Evolutionary conservation across 1,140 invertebrate species (phyloP).

Genomic region (Cecropterus lyciades): DNA sequence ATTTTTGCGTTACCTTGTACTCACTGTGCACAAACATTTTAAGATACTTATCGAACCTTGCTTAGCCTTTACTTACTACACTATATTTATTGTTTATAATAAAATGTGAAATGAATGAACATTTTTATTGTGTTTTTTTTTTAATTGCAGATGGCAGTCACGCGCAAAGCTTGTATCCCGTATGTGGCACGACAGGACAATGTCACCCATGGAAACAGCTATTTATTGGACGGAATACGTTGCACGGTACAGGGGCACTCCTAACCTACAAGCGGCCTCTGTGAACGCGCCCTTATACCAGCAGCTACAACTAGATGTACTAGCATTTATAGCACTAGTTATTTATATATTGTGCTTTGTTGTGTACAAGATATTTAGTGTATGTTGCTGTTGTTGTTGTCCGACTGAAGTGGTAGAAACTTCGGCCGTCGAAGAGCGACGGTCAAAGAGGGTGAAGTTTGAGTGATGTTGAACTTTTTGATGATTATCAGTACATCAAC

Average conservation of each 20-base stretch:
- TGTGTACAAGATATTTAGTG: slow-evolving; percentile 62
- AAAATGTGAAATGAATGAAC: too few relatives aligned
- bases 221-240: slow-evolving; percentile 85
- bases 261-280: slow-evolving; percentile 75
- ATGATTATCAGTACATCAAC: neutral
- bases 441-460: slow-evolving; percentile 71
- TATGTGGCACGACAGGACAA: slow-evolving; percentile 81
- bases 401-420: slow-evolving; percentile 41
- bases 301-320: slow-evolving; percentile 86
- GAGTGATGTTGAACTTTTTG: slow-evolving; percentile 46
- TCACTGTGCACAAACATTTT: too few relatives aligned
- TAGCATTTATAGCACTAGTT: slow-evolving; percentile 73
- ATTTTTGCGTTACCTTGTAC: too few relatives aligned
- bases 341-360: slow-evolving; percentile 63
- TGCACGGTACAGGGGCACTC: slow-evolving; percentile 78
- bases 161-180: slow-evolving; percentile 74
- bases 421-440: slow-evolving; percentile 51
- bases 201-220: slow-evolving; percentile 80
- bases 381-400: slow-evolving; percentile 67
- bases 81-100: too few relatives aligned
- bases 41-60: too few relatives aligned
- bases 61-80: too few relatives aligned
- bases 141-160: slow-evolving; percentile 69
- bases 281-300: slow-evolving; percentile 86
- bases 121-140: too few relatives aligned